Percentiles rank a stretch among this genome's conserved stretches.
Evolutionary conservation across 2,888 invertebrate genomes (phyloP).

Genomic region (Oeneis ivallda): DNA sequence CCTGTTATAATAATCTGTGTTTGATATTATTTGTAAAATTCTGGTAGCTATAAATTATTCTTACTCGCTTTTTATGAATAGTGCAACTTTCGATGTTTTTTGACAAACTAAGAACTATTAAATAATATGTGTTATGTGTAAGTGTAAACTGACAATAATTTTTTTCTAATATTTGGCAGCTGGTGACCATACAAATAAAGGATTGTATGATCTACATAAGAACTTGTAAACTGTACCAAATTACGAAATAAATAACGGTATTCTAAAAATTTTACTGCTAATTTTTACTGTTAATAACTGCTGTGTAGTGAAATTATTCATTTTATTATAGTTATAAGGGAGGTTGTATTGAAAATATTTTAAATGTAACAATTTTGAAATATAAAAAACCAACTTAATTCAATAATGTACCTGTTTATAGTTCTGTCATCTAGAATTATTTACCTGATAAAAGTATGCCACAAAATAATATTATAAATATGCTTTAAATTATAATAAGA

Average conservation of each 20-base stretch:
- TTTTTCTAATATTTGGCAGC: not conserved
- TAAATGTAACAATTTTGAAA: not conserved
- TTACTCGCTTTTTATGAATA: not conserved
- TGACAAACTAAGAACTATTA: no score
- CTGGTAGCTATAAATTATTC: not conserved
- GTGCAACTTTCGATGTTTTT: not conserved
- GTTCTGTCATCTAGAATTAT: not conserved
- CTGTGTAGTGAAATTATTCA: no score
- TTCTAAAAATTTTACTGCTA: not conserved
- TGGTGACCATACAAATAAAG: not conserved
- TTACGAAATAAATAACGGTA: no score
- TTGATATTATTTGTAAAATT: conserved; percentile 1
- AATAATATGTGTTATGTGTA: not conserved
- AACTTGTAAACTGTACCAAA: no score
- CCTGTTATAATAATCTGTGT: not conserved
- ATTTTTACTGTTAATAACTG: no score
- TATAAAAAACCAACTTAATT: not conserved
- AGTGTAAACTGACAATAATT: not conserved
- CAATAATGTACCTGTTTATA: conserved; percentile 7
- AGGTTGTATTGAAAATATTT: not conserved
- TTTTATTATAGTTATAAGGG: no score
- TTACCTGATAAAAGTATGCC: not conserved
- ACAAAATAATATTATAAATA: no score
- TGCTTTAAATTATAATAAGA: no score
- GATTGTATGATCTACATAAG: not conserved